phyloP scores from a whole-genome alignment of 2,888 invertebrate species.

The Ypsolopha scabrella region DNA sequence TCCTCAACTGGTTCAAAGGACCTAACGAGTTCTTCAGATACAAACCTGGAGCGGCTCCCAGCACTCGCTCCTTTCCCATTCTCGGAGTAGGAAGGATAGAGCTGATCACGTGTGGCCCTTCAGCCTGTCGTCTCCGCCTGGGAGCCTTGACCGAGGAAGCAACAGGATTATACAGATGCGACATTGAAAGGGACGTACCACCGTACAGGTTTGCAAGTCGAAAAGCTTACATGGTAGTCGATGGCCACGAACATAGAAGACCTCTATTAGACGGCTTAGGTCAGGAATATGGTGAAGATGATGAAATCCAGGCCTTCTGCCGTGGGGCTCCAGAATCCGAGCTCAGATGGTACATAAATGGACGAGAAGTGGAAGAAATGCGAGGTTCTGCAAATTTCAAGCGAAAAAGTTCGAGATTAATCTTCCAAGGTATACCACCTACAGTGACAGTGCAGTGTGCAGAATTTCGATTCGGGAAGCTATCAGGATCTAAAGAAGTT shows the following conservation, averaged over 20 bases:
- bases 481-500: slow-evolving; percentile 39
- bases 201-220: slow-evolving; percentile 46
- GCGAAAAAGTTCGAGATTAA: slow-evolving; percentile 27
- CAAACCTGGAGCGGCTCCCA: slow-evolving; percentile 44
- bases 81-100: slow-evolving; percentile 47
- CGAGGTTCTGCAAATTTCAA: slow-evolving; percentile 32
- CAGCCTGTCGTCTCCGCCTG: slow-evolving; percentile 40
- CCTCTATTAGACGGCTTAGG: slow-evolving; percentile 47
- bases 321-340: slow-evolving; percentile 39
- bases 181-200: slow-evolving; percentile 46
- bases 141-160: slow-evolving; percentile 48
- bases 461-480: slow-evolving; percentile 58
- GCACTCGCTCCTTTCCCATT: slow-evolving; percentile 43
- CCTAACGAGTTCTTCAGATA: slow-evolving; percentile 54
- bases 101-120: slow-evolving; percentile 43
- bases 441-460: slow-evolving; percentile 63
- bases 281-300: slow-evolving; percentile 39
- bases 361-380: slow-evolving; percentile 32
- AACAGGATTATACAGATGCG: slow-evolving; percentile 50
- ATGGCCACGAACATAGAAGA: slow-evolving; percentile 33
- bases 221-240: slow-evolving; percentile 45
- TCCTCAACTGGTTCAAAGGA: slow-evolving; percentile 58
- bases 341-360: slow-evolving; percentile 55
- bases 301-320: slow-evolving; percentile 47
- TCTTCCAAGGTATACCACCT: slow-evolving; percentile 55